Percentiles rank a stretch among this genome's conserved stretches.
phyloP scores from a whole-genome alignment of 2,113 vertebrate species.

The Megaceryle maxima region DNA sequence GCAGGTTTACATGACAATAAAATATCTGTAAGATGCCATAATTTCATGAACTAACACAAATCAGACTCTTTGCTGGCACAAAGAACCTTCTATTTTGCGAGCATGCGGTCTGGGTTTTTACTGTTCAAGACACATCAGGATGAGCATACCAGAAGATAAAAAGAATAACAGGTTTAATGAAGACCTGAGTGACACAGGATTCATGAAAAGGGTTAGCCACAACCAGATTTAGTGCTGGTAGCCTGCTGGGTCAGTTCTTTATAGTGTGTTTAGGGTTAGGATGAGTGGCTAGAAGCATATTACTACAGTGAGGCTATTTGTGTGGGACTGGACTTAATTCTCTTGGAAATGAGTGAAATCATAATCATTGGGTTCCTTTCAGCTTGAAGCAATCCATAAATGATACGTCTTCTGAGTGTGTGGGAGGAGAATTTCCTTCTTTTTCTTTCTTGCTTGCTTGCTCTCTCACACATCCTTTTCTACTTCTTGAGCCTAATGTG shows the following conservation, averaged over 20 bases:
- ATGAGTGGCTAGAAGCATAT: not conserved
- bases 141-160: not conserved
- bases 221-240: not conserved
- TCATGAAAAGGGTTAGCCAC: not conserved
- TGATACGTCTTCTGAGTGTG: not conserved
- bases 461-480: not conserved
- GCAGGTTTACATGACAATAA: not conserved
- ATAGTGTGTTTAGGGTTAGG: not conserved
- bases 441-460: not conserved
- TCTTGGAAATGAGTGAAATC: constrained; percentile 34
- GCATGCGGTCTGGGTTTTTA: not conserved
- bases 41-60: not conserved
- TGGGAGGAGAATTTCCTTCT: constrained; percentile 8
- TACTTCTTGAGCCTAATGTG: not conserved
- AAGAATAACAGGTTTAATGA: not conserved
- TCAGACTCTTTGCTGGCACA: not conserved
- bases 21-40: not conserved
- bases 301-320: not conserved
- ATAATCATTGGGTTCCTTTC: constrained; percentile 42
- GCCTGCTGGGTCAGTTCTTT: not conserved
- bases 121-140: not conserved
- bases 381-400: constrained; percentile 22
- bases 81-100: not conserved
- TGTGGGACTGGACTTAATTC: not conserved
- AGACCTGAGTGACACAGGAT: not conserved